Percentiles rank a stretch among this genome's conserved stretches.
phyloP scores from a whole-genome alignment of 2,113 vertebrate species.

The Paramisgurnus dabryanus region DNA sequence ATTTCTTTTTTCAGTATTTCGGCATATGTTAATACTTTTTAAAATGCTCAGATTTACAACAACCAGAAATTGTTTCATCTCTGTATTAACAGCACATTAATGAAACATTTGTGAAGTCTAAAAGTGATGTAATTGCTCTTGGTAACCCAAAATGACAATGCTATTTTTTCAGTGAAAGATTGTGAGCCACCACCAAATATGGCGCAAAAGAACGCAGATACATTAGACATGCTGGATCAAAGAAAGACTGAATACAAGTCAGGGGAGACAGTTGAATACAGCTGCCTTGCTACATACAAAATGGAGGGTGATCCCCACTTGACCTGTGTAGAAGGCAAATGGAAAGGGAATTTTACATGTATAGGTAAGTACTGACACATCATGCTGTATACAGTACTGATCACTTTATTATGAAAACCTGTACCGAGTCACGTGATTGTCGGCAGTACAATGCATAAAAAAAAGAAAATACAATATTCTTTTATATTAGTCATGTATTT shows the following conservation, averaged over 20 bases:
- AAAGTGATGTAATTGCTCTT: neutral
- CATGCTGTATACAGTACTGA: no score
- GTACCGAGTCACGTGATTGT: no score
- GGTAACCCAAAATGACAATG: neutral
- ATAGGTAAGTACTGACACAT: conserved; percentile 49
- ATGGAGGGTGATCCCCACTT: conserved; percentile 12
- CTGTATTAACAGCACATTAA: no score
- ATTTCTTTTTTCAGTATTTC: neutral
- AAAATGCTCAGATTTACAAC: neutral
- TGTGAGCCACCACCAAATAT: conserved; percentile 35
- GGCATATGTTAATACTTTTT: neutral
- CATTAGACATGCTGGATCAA: neutral
- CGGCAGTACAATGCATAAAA: no score
- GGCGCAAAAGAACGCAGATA: conserved; percentile 13
- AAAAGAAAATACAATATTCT: no score
- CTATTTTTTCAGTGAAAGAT: neutral
- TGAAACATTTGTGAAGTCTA: neutral
- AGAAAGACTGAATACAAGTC: neutral
- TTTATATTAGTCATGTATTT: no score
- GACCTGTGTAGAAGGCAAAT: conserved; percentile 50
- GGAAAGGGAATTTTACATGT: conserved; percentile 52
- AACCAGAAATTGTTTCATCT: no score
- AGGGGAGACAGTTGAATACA: conserved; percentile 43
- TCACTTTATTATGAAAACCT: neutral
- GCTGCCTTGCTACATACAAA: conserved; percentile 11